Evolutionary conservation across 1,140 invertebrate genomes (phyloP), one percentile per base, ranked within the genome.

Genomic region (Drosophila obscura): DNA sequence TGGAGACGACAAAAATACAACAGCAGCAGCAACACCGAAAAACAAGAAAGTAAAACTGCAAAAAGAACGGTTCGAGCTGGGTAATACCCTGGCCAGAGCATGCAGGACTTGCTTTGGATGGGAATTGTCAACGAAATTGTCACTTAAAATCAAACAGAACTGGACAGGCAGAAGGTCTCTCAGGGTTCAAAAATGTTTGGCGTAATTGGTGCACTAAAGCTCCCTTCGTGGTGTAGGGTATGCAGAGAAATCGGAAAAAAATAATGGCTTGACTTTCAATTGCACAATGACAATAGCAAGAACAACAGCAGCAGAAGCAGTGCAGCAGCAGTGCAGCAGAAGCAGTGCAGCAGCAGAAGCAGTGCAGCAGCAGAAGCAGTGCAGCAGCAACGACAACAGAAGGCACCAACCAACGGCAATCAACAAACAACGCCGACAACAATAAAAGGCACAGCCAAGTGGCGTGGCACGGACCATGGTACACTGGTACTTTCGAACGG

Each of bases 221-320:
- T 11, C 9, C 9, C 9, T 39, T 39, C 4, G 35, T 8, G 9
- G 9, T 28, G 26, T 1, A 39, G 11, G 11, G 35, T 13, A 13
- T 39, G 1, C 35, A 11, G 3, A 13, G 35, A 39, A 39, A 39
- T 39, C 35, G 35, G 57, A 72, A 62, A 66, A 65, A 77, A 65
- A 75, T 65, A 78, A 81, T 87, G 78, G 74, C 82, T 82, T 87
- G 78, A 85, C 78, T 85, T 87, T 87, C 81, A 87, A 85, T 81
- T 81, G 81, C 80, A 83, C 80, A 83, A 75, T 56, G 59, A 71
- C 65, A 72, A 58, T 49, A 67, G 50, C 72, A 69, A 51, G 26
- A 69, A 28, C 19, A 56, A 51, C 43, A 51, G 28, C 31, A 35
- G 9, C 6, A 28, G 28, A 1, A 8, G 28, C 28, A 60, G 13